Conservation (phyloP, 2,113 vertebrate species). For the Oncorhynchus mykiss region DNA sequence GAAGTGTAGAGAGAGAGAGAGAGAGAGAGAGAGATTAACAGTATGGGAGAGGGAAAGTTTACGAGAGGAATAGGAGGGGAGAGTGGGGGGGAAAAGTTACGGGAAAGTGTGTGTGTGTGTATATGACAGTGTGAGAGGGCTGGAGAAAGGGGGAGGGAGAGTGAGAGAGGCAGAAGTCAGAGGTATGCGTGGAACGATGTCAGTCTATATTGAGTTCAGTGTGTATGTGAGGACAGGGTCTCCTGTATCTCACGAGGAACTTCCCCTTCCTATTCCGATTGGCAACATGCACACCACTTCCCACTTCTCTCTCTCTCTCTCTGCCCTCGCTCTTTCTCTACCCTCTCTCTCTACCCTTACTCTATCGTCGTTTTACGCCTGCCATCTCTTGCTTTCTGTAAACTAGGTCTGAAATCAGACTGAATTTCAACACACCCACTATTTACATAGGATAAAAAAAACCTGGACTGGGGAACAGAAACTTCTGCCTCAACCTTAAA, state of each 20-base stretch:
- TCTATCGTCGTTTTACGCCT: conserved; percentile 19
- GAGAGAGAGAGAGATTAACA: not conserved
- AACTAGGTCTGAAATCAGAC: conserved; percentile 11
- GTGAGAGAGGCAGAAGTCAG: conserved; percentile 24
- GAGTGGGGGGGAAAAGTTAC: conserved; percentile 16
- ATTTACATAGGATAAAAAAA: not conserved
- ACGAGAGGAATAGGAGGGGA: not conserved
- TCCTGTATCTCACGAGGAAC: conserved; percentile 64
- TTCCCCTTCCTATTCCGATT: conserved; percentile 69
- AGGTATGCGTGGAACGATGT: conserved; percentile 59
- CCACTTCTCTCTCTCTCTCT: conserved; percentile 13
- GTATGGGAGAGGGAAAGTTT: conserved; percentile 2
- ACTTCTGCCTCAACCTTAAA: not conserved
- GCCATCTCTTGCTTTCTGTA: conserved; percentile 5
- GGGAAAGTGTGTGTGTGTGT: conserved; percentile 29
- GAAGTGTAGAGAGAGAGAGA: conserved; percentile 35
- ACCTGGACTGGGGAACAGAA: conserved; percentile 3
- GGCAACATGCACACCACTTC: conserved; percentile 57
- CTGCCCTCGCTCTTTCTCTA: not conserved
- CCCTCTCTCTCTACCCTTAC: not conserved
- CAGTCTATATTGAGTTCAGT: conserved; percentile 62
- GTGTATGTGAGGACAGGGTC: conserved; percentile 62
- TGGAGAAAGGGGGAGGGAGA: conserved; percentile 4
- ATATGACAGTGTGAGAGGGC: not conserved
- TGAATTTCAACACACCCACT: not conserved